Conservation (phyloP, 2,888 invertebrate genomes). For the Taenaris catops region DNA sequence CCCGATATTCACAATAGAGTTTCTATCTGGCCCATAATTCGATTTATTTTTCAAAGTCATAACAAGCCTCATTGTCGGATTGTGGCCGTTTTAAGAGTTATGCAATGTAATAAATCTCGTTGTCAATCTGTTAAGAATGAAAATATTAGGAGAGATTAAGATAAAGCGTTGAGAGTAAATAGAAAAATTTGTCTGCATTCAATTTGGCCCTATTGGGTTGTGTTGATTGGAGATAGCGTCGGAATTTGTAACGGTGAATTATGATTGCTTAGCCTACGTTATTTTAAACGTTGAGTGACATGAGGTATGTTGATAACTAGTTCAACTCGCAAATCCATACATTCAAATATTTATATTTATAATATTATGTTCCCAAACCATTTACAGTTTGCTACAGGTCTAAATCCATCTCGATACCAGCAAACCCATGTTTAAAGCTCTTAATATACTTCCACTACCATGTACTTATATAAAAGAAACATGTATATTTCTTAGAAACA, state of each 20-base stretch:
- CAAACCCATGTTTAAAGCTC: too few species aligned
- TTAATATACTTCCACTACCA: too few species aligned
- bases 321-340: too few species aligned
- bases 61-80: constrained; percentile 25
- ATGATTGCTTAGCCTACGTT: constrained; percentile 9
- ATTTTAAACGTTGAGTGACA: constrained; percentile 1
- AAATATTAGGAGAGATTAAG: constrained; percentile 52
- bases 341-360: too few species aligned
- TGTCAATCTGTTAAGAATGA: constrained; percentile 37
- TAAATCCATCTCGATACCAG: too few species aligned
- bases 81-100: constrained; percentile 35
- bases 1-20: constrained; percentile 33
- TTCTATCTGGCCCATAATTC: constrained; percentile 32
- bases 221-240: constrained; percentile 10
- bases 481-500: too few species aligned
- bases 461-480: too few species aligned
- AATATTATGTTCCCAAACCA: too few species aligned
- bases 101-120: constrained; percentile 44
- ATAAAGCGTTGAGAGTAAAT: constrained; percentile 33
- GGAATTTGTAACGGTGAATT: constrained; percentile 12
- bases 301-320: too few species aligned
- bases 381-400: too few species aligned
- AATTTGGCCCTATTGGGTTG: constrained; percentile 14
- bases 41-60: constrained; percentile 46
- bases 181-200: constrained; percentile 5